Conservation (phyloP, 2,797 vertebrate genomes). For the Sitta carolinensis region DNA sequence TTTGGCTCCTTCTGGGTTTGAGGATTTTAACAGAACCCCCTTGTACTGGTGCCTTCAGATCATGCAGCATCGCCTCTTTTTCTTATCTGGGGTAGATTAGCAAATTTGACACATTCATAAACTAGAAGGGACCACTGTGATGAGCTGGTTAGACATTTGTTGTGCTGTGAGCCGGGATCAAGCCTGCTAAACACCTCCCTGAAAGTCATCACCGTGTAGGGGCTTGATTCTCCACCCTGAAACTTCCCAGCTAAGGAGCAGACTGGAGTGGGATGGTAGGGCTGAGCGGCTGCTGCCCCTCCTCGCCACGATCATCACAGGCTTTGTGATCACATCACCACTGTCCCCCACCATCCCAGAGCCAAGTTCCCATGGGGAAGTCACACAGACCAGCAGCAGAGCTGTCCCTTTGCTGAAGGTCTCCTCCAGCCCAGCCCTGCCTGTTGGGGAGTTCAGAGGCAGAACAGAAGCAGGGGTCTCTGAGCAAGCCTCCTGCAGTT, state of each 20-base stretch:
- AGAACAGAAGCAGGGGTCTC: neutral
- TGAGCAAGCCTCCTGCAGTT: neutral
- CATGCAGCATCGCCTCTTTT: fast-evolving
- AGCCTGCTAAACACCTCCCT: neutral
- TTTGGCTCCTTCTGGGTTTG: neutral
- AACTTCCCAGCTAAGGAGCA: neutral
- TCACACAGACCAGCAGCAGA: neutral
- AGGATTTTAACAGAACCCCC: neutral
- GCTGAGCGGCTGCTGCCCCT: neutral
- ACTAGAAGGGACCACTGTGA: neutral
- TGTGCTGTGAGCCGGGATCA: neutral
- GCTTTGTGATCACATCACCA: neutral
- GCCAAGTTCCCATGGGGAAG: fast-evolving
- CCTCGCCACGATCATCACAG: neutral
- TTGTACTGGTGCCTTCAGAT: neutral
- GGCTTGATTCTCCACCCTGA: neutral
- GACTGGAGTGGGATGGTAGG: neutral
- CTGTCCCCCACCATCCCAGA: neutral
- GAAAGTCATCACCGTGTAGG: neutral
- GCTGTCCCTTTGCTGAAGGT: neutral
- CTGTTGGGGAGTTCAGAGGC: neutral
- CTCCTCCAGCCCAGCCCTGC: neutral
- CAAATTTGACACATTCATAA: neutral
- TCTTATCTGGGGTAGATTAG: neutral
- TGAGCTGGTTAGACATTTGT: neutral